Percentiles rank a stretch among this genome's conserved stretches.
Conservation (phyloP, 2,113 vertebrate species). For the Nymphicus hollandicus region DNA sequence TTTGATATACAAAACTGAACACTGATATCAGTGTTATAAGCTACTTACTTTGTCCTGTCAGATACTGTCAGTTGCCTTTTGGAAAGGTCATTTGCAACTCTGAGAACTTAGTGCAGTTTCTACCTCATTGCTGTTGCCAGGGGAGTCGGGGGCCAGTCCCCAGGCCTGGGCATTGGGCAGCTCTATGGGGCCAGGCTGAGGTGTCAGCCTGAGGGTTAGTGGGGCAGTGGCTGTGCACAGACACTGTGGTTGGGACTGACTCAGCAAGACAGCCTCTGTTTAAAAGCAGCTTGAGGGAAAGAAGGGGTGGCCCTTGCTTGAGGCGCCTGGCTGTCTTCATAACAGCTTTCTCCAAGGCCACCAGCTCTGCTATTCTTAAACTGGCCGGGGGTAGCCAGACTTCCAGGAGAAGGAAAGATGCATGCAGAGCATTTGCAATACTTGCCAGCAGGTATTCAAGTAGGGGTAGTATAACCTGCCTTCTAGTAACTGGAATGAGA, state of each 20-base stretch:
- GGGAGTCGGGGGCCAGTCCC: accelerated
- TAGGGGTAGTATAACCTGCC: neutral
- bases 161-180: neutral
- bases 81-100: neutral
- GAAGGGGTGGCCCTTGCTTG: accelerated
- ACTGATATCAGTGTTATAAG: accelerated
- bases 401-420: neutral
- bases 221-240: accelerated
- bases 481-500: neutral
- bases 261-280: neutral
- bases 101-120: neutral
- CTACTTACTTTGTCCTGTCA: neutral
- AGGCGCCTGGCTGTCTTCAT: neutral
- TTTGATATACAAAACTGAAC: neutral
- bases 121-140: accelerated
- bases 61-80: neutral
- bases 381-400: neutral
- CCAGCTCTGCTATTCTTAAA: neutral
- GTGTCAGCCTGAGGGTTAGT: accelerated
- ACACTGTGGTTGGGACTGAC: neutral
- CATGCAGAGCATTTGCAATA: neutral
- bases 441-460: neutral
- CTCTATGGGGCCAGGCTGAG: neutral
- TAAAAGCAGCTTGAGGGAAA: neutral
- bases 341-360: neutral